phyloP scores from a whole-genome alignment of 1,140 invertebrate genomes.

The Drosophila punjabiensis region DNA sequence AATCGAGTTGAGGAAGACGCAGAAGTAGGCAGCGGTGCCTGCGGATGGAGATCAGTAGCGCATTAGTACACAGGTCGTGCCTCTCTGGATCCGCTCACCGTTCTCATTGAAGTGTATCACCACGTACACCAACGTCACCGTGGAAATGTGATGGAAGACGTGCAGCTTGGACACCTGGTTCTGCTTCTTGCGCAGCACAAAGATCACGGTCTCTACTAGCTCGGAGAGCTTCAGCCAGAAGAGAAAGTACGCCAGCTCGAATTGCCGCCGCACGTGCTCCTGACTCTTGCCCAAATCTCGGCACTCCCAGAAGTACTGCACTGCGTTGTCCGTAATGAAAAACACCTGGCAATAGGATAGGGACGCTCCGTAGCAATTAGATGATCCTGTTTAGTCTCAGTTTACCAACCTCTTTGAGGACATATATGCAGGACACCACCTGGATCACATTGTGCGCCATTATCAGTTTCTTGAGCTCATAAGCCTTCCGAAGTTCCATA shows the following conservation, averaged over 20 bases:
- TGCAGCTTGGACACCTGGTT: conserved; percentile 92
- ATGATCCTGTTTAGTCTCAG: too few species aligned
- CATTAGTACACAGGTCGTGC: background rate
- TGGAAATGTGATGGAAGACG: conserved; percentile 90
- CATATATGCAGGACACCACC: conserved; percentile 68
- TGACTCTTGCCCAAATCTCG: conserved; percentile 3
- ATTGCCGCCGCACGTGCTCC: conserved; percentile 33
- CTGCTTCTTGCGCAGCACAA: conserved; percentile 91
- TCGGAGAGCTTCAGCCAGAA: conserved; percentile 88
- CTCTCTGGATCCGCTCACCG: conserved; percentile 28
- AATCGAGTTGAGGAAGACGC: conserved; percentile 92
- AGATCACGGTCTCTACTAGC: conserved; percentile 91
- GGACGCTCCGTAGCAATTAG: background rate
- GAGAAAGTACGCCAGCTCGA: conserved; percentile 85
- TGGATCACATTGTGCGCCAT: conserved; percentile 69
- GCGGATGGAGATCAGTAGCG: conserved; percentile 5
- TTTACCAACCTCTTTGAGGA: conserved; percentile 59
- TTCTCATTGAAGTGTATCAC: conserved; percentile 86
- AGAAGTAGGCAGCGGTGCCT: conserved; percentile 92
- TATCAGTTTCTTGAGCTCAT: conserved; percentile 65
- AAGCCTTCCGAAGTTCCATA: conserved; percentile 65
- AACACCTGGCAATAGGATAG: conserved; percentile 22
- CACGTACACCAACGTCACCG: conserved; percentile 91
- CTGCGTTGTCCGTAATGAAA: conserved; percentile 28
- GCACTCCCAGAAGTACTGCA: conserved; percentile 68